These are phyloP conservation scores for Colius striatus DNA, from an alignment of 2,113 vertebrate species.

Conservation along the genomic window DNA sequence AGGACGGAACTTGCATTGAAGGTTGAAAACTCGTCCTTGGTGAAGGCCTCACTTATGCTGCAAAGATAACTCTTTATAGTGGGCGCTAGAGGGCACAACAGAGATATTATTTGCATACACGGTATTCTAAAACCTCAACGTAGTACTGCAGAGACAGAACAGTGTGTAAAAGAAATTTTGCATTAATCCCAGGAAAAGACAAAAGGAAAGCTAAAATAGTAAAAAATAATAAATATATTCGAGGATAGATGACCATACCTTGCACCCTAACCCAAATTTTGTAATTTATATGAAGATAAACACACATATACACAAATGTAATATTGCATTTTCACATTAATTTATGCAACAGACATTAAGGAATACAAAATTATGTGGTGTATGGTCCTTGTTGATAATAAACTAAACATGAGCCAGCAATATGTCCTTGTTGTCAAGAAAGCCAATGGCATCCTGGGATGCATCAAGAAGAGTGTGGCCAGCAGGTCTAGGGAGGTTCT, in stretches of 20 bases:
- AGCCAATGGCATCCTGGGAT: too few relatives aligned
- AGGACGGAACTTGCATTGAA: not conserved
- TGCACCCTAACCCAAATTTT: not conserved
- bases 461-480: too few relatives aligned
- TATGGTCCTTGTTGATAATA: too few relatives aligned
- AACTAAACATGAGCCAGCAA: too few relatives aligned
- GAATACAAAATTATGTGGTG: not conserved
- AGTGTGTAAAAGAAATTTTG: not conserved
- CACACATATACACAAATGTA: not conserved
- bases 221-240: not conserved
- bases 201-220: not conserved
- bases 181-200: not conserved
- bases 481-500: too few relatives aligned
- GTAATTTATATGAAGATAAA: not conserved
- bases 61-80: not conserved
- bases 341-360: not conserved
- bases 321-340: not conserved
- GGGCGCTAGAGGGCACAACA: not conserved
- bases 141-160: not conserved
- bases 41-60: not conserved
- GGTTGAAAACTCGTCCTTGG: accelerated
- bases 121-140: not conserved
- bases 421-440: too few relatives aligned
- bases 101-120: not conserved
- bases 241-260: accelerated